These are phyloP conservation scores for Pitangus sulphuratus DNA, from an alignment of 2,797 vertebrate genomes.

Conservation along the genomic window DNA sequence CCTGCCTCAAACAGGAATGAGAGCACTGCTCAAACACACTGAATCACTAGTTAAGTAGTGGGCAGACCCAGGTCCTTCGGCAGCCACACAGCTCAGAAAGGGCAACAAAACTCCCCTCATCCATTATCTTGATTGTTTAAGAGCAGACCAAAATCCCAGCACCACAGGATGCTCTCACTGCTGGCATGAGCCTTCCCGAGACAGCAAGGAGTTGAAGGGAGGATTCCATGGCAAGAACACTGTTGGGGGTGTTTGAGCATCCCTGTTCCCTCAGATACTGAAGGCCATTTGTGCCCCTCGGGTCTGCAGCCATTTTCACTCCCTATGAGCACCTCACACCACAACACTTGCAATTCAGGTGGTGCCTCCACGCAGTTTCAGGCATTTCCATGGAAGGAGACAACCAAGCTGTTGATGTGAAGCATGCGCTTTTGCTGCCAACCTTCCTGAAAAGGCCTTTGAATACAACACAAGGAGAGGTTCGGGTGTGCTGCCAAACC, in stretches of 20 bases:
- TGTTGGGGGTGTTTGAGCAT: accelerated
- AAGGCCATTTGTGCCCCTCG: accelerated
- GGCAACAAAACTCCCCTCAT: accelerated
- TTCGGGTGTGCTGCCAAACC: constrained; percentile 65
- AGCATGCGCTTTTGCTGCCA: constrained; percentile 51
- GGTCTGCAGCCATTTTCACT: neutral
- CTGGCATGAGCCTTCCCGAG: neutral
- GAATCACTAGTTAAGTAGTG: neutral
- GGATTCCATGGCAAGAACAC: neutral
- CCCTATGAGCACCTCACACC: neutral
- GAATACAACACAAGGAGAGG: constrained; percentile 24
- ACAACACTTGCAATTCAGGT: neutral
- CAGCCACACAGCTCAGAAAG: neutral
- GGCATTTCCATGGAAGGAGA: constrained; percentile 2
- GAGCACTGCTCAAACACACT: neutral
- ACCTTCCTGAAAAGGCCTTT: constrained; percentile 66
- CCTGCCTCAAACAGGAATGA: neutral
- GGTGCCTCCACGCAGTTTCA: neutral
- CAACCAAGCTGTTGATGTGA: constrained; percentile 37
- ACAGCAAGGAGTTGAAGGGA: neutral
- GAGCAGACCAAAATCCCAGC: neutral
- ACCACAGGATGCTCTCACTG: accelerated
- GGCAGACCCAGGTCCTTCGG: neutral
- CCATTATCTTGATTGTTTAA: neutral
- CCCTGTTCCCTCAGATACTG: neutral